Evolutionary conservation across 2,888 invertebrate genomes (phyloP), one percentile per base, ranked within the genome.

Genomic region (Steinernema scapterisci): DNA sequence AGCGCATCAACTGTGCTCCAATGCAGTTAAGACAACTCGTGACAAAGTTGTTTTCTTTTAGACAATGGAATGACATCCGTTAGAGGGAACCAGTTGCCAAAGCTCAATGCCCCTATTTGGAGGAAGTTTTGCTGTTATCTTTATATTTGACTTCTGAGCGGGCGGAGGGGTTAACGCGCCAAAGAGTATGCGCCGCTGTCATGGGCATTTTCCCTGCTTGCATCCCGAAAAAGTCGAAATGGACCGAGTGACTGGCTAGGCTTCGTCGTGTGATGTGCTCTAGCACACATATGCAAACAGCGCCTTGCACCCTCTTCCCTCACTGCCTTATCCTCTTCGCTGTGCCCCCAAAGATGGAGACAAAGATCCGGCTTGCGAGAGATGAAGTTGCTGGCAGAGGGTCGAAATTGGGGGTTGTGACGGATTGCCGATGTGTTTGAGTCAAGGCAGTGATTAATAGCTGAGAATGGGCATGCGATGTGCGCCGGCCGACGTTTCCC

Each of bases 371-470:
- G 63, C 63, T 63, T 27, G 63, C 31, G 31, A 63, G 63, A 25
- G 63, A 63, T 63, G 38, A 63, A 63, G 63, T 63, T 63, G 63
- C 63, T 63, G 63, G 63, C 63, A 63, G 63, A 27, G 63, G 63
- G 27, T 63, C 16, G 63, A 63, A 63, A 63, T 63, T 63, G 63
- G 63, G 63, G 63, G 25, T 31, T 63, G 11, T 63, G 63, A 63
- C 27, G 63, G 63, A 63, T 63, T 21, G 63, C 25, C 31, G 63
- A 63, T 63, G 63, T 31, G 63, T 63, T 63, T 63, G 63, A 63
- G 25, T 38, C 31, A 31, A 27, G 63, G 63, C 63, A 63, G 63
- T 63, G 63, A 63, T 63, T 63, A 63, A 63, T 63, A 63, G 63
- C 31, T 31, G 2, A 25, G 25, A 63, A 63, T 63, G 63, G 63